Evolutionary conservation across 2,888 invertebrate species (phyloP), one percentile per base, ranked within the genome.

Genomic region (Euzetes globulus): DNA sequence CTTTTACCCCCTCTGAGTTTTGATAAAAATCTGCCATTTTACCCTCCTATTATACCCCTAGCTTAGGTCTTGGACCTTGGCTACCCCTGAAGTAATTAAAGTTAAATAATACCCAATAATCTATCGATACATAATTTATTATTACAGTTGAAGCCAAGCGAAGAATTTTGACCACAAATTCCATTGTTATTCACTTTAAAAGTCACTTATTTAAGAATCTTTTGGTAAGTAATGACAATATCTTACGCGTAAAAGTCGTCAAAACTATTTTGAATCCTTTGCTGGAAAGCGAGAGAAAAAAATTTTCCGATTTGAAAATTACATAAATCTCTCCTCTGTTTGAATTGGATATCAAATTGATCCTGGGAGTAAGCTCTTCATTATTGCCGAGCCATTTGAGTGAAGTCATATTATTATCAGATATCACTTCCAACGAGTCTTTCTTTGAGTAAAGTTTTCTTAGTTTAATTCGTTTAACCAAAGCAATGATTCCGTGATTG

Each of bases 231-330:
- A 27, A 65, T 33, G 41, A 68, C n/a, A 17, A 17, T 70, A 65
- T 37, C 70, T 17, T 74, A 74, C 74, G 41, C 6, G 71, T 71
- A 50, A 33, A 74, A 17, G 71, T 9, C 17, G 71, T 74, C 41
- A 74, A 27, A 63, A 74, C 71, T 19, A 74, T 72, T 63, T 71
- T 71, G 41, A 74, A 74, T 27, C 74, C 74, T 72, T 74, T 74
- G n/a, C 71, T 60, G 25, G 58, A 52, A n/a, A 74, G 33, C 6
- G 71, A 17, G 15, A 33, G 41, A 37, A 19, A 9, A 27, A 41
- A 58, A 27, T 55, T 29, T 19, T 74, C 74, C n/a, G 71, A 71
- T 55, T 41, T 41, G 58, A 74, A 74, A 7, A 55, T 37, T 13
- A 74, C 71, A 45, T 71, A 29, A 27, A 74, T 50, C 25, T 33